Base-by-base conservation (phyloP, 2,888 invertebrate genomes). In the Dione vanillae region DNA sequence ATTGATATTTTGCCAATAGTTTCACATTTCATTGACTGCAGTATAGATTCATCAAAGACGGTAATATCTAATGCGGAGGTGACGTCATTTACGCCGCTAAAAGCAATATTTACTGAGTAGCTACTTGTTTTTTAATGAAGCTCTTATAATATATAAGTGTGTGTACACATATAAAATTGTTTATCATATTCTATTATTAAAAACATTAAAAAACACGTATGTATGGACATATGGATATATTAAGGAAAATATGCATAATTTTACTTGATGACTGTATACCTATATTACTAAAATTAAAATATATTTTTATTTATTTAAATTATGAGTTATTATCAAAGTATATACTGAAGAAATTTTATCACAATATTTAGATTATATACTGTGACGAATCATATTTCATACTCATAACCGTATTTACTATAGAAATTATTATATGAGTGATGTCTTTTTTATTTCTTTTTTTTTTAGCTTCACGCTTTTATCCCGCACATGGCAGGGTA, bases 21-120 rank as follows among this genome's bases (percentile, higher is more conserved):
- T 65, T 89, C 92, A 0, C 87, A 86, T 73, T 83, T 85, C 79
- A 82, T 80, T 0, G 83, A 80, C 37, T 81, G 82, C 58, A 90
- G 85, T 52, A 91, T 80, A 0, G 91, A 89, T 72, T 92, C 88
- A 73, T 92, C 91, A 72, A 85, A 87, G 0, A 93, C 84, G 56
- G 86, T 86, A 71, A 93, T 87, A 69, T 88, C 91, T 74, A 93
- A 74, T 2, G 88, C 87, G 2, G 92, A 92, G 7, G 92, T 92
- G 56, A 93, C 83, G 74, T 93, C 92, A 71, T 86, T 87, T 12
- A 93, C 81, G 27, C 80, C 80, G 77, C 92, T 93, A 83, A 16
- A 83, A 86, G 76, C 68, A 72, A 52, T n/a, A 62, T 27, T 37
- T 41, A 27, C 54, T 16, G 16, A 40, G 1, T n/a, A 59, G 1